A percentile compares a stretch with the other conserved stretches of the same genome.
These are phyloP conservation scores for Eulemur coronatus DNA, from an alignment of 2,797 vertebrate species.

Conservation along the genomic window DNA sequence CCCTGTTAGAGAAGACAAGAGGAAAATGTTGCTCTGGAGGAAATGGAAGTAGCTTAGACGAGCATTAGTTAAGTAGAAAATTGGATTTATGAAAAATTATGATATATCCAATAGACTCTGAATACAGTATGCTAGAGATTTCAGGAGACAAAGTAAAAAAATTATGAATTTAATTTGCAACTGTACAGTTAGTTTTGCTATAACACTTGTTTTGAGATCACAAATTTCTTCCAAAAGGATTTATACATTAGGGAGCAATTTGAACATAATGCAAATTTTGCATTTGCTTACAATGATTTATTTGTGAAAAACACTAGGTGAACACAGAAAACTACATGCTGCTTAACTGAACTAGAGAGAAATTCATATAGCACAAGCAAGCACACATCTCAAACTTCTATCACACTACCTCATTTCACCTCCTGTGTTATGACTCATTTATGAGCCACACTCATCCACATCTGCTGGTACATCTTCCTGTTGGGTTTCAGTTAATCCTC, in stretches of 20 bases:
- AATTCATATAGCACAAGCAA: neutral
- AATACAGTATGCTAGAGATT: neutral
- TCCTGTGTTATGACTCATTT: neutral
- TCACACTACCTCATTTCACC: neutral
- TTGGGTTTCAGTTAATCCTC: neutral
- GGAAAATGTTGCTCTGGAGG: neutral
- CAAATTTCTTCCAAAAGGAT: conserved; percentile 3
- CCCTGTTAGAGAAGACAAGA: neutral
- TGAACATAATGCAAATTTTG: neutral
- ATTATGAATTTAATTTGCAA: neutral
- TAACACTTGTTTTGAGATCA: neutral
- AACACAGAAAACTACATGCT: neutral
- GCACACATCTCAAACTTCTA: neutral
- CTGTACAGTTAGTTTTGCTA: neutral
- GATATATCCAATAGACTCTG: neutral
- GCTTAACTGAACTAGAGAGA: neutral
- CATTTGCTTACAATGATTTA: neutral
- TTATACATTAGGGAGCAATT: neutral
- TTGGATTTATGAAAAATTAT: conserved; percentile 3
- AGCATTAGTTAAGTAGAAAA: neutral
- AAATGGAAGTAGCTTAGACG: neutral
- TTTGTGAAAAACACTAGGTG: neutral
- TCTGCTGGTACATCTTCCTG: neutral
- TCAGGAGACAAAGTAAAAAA: neutral
- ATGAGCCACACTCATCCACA: neutral